Base-by-base conservation (phyloP, 2,888 invertebrate genomes). In the Tachystola acroxantha region DNA sequence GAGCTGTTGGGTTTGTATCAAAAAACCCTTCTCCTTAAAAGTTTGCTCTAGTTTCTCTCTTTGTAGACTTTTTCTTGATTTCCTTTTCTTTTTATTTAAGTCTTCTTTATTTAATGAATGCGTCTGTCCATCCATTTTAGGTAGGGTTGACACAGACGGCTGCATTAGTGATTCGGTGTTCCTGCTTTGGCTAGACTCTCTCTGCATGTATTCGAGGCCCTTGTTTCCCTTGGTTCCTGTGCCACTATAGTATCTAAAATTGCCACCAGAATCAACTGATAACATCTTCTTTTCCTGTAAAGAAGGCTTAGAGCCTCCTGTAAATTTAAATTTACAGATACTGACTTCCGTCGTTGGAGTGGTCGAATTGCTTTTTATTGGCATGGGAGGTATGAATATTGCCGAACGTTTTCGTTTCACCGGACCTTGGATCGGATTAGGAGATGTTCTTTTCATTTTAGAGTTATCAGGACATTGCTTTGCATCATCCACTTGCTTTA, bases 241-340 rank as follows among this genome's bases (percentile, higher is more conserved):
- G 0, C 95, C 94, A 53, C 94, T 94, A 74, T 95, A 96, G 60
- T 95, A 96, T 14, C 94, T 85, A 50, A 96, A 95, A 61, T 96
- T 96, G 0, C 96, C 96, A 1, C 95, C 95, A 0, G 95, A 92
- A 67, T 96, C 96, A 0, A 96, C 95, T 0, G 95, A 95, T 0
- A 96, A 87, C 91, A 96, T 96, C 72, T 96, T 96, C 77, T 96
- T 96, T 62, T 96, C 96, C 65, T 96, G 95, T 32, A 96, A 66
- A 39, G 93, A 93, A 0, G 96, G 96, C 48, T 95, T 95, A 0
- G 95, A 94, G 0, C 96, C 96, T 0, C 96, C 96, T 0, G 96
- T 96, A 66, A 96, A 96, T 68, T 96, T 96, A 64, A 96, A 96
- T 72, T 96, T 96, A 69, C 96, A 96, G 61, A 96, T 96, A 70